Evolutionary conservation across 2,113 vertebrate genomes (phyloP).

Genomic region (Colistium nudipinnis): DNA sequence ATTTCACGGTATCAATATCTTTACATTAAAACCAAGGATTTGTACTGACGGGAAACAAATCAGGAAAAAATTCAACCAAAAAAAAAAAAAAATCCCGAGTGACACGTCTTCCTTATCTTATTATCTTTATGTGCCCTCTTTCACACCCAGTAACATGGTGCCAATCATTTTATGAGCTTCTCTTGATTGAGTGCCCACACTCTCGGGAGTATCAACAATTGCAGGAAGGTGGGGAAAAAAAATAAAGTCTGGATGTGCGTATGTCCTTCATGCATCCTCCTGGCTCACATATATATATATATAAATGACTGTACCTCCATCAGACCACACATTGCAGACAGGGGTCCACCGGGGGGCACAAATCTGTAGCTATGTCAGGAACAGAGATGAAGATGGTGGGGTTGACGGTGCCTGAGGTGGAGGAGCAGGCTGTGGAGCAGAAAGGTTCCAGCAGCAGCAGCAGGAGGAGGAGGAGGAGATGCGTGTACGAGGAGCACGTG

Average conservation of each 20-base stretch:
- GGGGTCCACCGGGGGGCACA: not conserved
- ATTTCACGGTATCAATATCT: not conserved
- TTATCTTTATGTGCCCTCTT: not conserved
- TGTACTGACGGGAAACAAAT: not conserved
- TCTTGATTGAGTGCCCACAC: constrained; percentile 5
- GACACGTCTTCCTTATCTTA: constrained; percentile 22
- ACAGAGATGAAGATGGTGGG: constrained; percentile 63
- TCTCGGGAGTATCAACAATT: constrained; percentile 53
- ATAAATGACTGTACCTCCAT: not conserved
- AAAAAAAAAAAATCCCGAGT: not conserved
- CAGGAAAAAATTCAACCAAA: not conserved
- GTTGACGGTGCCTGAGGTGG: constrained; percentile 47
- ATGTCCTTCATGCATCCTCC: constrained; percentile 18
- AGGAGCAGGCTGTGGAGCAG: not conserved
- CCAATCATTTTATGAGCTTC: constrained; percentile 43
- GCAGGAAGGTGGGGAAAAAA: constrained; percentile 37
- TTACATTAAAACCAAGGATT: not conserved
- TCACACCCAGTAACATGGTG: not conserved
- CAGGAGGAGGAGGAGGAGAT: not conserved
- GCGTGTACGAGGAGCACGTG: constrained; percentile 73
- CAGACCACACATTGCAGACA: not conserved
- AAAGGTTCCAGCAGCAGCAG: not conserved
- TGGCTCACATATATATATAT: constrained; percentile 3
- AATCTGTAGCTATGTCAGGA: constrained; percentile 55
- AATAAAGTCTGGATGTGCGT: constrained; percentile 34